Percentiles rank a stretch among this genome's conserved stretches.
These are phyloP conservation scores for Dromius quadrimaculatus DNA, from an alignment of 2,888 invertebrate genomes.

Conservation along the genomic window DNA sequence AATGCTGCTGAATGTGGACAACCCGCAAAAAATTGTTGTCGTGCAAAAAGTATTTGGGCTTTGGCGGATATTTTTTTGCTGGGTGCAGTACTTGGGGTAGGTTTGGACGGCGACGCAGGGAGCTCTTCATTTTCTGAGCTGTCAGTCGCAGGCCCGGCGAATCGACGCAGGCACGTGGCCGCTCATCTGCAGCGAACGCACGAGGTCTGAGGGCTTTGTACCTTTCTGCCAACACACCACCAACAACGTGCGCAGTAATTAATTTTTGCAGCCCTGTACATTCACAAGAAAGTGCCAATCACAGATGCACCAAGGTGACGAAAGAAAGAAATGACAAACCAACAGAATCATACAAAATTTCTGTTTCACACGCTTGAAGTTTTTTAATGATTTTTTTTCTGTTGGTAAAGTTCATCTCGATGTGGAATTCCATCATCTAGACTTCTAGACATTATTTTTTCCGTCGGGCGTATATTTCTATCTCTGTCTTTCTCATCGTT, in stretches of 20 bases:
- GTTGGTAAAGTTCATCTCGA: constrained; percentile 49
- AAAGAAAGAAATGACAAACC: not conserved
- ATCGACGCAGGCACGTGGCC: constrained; percentile 57
- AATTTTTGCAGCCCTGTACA: constrained; percentile 41
- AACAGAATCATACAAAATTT: not conserved
- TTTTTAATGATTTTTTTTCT: constrained; percentile 44
- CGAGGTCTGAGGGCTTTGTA: constrained; percentile 28
- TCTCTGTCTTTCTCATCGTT: constrained; percentile 14
- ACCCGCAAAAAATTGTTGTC: constrained; percentile 4
- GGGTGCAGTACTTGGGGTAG: constrained; percentile 50
- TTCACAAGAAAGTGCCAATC: constrained; percentile 28
- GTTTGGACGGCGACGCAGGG: constrained; percentile 53
- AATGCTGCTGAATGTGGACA: no score
- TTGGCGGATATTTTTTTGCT: constrained; percentile 25
- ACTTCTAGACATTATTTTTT: constrained; percentile 43
- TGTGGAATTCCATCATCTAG: constrained; percentile 47
- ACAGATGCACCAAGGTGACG: not conserved
- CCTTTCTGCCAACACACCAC: constrained; percentile 4
- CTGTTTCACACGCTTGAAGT: constrained; percentile 44
- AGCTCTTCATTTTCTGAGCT: constrained; percentile 59
- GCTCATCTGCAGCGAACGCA: constrained; percentile 52
- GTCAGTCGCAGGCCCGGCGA: constrained; percentile 58
- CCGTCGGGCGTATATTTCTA: constrained; percentile 26
- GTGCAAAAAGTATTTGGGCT: constrained; percentile 7
- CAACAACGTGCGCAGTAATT: constrained; percentile 25